Evolutionary conservation across 2,888 invertebrate genomes (phyloP).

Genomic region (Diloba caeruleocephala): DNA sequence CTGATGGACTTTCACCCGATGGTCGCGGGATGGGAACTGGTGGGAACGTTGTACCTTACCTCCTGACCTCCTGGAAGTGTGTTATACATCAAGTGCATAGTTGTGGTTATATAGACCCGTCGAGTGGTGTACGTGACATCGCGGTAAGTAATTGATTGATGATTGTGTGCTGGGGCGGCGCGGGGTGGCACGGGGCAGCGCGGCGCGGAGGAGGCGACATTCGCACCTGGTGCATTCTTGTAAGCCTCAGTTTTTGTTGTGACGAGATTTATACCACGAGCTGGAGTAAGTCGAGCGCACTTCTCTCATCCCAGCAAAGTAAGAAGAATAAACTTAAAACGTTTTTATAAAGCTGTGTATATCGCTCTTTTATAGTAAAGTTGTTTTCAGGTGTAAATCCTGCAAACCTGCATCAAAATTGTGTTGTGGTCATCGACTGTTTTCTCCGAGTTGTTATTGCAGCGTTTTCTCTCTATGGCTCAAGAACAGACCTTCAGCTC

Average conservation of each 20-base stretch:
- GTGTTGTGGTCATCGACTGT: too few relatives aligned
- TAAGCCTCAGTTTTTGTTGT: conserved; percentile 8
- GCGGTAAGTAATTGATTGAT: conserved; percentile 31
- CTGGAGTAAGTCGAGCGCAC: background rate
- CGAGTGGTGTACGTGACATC: conserved; percentile 23
- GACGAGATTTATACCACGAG: conserved; percentile 12
- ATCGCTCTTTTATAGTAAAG: conserved; percentile 1
- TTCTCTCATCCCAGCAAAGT: background rate
- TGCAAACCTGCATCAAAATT: background rate
- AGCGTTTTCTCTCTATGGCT: background rate
- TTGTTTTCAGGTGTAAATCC: background rate
- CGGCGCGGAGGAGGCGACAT: background rate
- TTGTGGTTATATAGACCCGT: conserved; percentile 1
- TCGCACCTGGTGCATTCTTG: conserved; percentile 13
- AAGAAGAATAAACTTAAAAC: conserved; percentile 5
- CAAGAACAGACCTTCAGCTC: too few relatives aligned
- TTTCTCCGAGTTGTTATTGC: background rate
- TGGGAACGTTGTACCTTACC: background rate
- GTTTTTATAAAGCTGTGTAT: conserved; percentile 7
- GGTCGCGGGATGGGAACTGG: background rate
- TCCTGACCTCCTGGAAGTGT: background rate
- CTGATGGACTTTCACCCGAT: background rate
- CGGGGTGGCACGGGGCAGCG: background rate
- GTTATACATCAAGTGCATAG: background rate
- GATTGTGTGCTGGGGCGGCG: conserved; percentile 2